Percentiles rank a stretch among this genome's conserved stretches.
These are phyloP conservation scores for Fukomys damarensis DNA, from an alignment of 2,113 vertebrate species.

Conservation along the genomic window DNA sequence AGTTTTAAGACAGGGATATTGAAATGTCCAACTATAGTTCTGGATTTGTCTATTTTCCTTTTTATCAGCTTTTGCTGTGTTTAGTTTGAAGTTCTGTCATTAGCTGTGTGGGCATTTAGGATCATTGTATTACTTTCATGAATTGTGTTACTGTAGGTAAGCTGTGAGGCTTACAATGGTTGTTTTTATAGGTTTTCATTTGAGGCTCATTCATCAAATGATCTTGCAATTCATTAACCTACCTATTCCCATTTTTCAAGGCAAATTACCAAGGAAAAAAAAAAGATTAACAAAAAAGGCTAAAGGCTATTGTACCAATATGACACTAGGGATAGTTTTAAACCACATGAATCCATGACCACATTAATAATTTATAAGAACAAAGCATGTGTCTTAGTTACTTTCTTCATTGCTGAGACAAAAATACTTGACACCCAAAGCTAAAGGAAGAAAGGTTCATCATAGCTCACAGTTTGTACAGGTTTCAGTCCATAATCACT, in stretches of 20 bases:
- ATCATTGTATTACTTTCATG: too few species aligned
- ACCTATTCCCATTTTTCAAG: constrained; percentile 1
- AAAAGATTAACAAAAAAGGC: constrained; percentile 11
- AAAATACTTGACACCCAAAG: neutral
- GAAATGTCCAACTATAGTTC: neutral
- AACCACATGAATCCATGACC: neutral
- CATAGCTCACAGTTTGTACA: neutral
- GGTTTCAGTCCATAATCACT: neutral
- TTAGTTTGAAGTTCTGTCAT: neutral
- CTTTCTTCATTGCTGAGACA: neutral
- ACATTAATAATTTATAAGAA: neutral
- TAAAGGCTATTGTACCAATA: neutral
- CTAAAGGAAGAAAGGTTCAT: neutral
- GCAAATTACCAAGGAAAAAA: neutral
- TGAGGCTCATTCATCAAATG: neutral
- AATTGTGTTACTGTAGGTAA: rapidly evolving
- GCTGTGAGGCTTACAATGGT: rapidly evolving
- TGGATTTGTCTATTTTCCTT: neutral
- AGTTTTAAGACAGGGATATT: neutral
- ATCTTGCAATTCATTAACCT: neutral
- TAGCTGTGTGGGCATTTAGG: too few species aligned
- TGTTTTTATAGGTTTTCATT: neutral
- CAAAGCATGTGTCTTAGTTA: neutral
- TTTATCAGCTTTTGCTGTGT: neutral
- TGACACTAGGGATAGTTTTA: neutral